These are phyloP conservation scores for Onychostruthus taczanowskii DNA, from an alignment of 2,113 vertebrate species.

Conservation along the genomic window DNA sequence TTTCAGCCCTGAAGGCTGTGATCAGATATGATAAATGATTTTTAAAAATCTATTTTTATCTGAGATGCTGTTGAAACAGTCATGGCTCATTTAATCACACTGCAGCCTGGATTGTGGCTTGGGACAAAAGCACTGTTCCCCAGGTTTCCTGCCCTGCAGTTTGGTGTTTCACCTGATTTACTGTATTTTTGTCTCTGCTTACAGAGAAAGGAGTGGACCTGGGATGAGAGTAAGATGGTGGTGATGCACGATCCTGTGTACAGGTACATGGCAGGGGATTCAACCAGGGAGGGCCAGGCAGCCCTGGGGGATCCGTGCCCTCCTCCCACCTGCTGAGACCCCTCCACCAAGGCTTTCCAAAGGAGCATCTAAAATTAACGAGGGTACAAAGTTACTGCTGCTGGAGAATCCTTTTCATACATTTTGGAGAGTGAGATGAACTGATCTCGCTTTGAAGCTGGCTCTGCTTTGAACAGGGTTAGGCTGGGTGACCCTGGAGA, in stretches of 20 bases:
- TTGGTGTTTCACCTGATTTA: not conserved
- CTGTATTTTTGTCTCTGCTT: not conserved
- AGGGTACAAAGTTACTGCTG: not conserved
- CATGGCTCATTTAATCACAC: not conserved
- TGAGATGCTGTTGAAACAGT: not conserved
- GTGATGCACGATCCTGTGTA: constrained; percentile 84
- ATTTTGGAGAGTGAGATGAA: not conserved
- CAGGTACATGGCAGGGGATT: constrained; percentile 67
- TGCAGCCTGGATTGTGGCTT: not conserved
- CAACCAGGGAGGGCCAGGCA: not conserved
- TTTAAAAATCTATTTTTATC: not conserved
- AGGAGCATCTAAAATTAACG: not conserved
- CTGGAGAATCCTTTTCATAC: not conserved
- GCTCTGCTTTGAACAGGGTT: not conserved
- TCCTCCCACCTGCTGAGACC: not conserved
- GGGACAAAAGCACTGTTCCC: not conserved
- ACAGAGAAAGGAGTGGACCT: constrained; percentile 86
- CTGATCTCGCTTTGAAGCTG: not conserved
- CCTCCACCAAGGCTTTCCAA: not conserved
- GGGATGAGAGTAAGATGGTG: constrained; percentile 84
- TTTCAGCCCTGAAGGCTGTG: not conserved
- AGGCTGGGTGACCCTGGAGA: not conserved
- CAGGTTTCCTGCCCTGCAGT: not conserved
- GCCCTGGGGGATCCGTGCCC: fast-evolving
- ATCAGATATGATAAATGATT: not conserved